Evolutionary conservation across 2,888 invertebrate species (phyloP).

Genomic region (Thysanoteuthis rhombus): DNA sequence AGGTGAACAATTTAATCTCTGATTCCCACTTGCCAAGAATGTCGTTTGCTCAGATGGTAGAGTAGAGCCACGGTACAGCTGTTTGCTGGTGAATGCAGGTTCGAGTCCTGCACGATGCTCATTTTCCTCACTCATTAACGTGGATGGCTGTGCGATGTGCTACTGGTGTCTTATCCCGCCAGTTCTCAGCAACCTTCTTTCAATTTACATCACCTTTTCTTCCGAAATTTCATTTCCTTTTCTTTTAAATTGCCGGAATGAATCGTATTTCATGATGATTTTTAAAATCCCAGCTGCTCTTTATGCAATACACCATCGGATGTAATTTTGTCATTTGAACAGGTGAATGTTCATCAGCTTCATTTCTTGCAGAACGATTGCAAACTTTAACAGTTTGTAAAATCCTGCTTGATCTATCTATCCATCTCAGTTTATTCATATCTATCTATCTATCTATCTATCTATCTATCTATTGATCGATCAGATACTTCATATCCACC

Average conservation of each 20-base stretch:
- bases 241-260: background rate
- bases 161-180: no score
- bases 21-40: no score
- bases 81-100: no score
- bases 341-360: background rate
- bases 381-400: no score
- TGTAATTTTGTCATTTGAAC: background rate
- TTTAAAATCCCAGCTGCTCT: background rate
- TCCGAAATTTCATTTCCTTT: background rate
- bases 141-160: no score
- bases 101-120: no score
- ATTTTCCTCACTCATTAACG: background rate
- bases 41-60: no score
- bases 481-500: background rate
- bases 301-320: background rate
- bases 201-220: background rate
- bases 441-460: background rate
- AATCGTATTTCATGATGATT: background rate
- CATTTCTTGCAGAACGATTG: background rate
- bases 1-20: no score
- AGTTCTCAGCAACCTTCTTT: no score
- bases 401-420: background rate
- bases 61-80: no score
- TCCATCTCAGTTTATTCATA: background rate
- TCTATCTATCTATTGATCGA: background rate